Conservation (phyloP, 2,797 vertebrate genomes). For the Menidia menidia region DNA sequence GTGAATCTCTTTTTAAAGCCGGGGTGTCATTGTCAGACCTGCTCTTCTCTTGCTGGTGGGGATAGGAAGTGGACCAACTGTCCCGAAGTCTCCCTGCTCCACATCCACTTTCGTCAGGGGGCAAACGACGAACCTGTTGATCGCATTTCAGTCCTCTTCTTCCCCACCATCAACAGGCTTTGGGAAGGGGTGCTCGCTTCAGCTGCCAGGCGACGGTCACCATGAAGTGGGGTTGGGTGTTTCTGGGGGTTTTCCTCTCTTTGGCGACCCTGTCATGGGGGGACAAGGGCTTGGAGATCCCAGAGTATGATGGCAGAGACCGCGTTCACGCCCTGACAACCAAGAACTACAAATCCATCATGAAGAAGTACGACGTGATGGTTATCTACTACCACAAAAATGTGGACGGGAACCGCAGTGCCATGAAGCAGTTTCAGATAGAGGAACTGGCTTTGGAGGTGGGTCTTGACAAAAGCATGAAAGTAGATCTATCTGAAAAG, state of each 20-base stretch:
- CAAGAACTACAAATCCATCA: conserved; percentile 90
- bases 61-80: conserved; percentile 59
- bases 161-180: conserved; percentile 26
- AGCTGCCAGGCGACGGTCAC: conserved; percentile 27
- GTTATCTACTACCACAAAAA: conserved; percentile 91
- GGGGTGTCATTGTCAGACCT: conserved; percentile 57
- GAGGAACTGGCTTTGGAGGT: conserved; percentile 93
- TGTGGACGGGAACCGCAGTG: conserved; percentile 82
- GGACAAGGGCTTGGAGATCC: conserved; percentile 87
- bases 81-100: conserved; percentile 42
- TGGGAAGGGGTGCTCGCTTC: conserved; percentile 43
- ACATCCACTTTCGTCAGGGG: conserved; percentile 57
- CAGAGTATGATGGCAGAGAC: conserved; percentile 89
- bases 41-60: conserved; percentile 77
- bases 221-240: conserved; percentile 84
- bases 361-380: conserved; percentile 91
- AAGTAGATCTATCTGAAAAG: conserved; percentile 44
- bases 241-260: conserved; percentile 76
- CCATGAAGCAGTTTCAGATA: conserved; percentile 88
- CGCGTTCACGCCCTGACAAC: conserved; percentile 85
- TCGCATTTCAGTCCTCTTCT: conserved; percentile 4
- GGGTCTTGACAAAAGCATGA: conserved; percentile 65
- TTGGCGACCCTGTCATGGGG: conserved; percentile 71
- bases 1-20: conserved; percentile 68
- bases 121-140: conserved; percentile 35